Conservation (phyloP, 2,797 vertebrate genomes). For the Podarcis siculus region DNA sequence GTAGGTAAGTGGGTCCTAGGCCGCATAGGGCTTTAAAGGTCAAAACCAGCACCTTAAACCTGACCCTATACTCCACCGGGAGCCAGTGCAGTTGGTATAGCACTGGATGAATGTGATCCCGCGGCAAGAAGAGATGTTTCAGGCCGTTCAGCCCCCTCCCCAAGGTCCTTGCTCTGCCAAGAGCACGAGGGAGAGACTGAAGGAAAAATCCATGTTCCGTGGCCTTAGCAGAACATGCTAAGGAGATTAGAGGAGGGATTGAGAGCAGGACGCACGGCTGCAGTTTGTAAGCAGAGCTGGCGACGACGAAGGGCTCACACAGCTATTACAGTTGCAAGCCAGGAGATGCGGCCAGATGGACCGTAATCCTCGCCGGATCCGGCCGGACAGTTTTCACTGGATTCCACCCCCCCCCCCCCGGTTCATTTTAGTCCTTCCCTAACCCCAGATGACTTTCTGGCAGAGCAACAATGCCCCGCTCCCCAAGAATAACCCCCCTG, state of each 20-base stretch:
- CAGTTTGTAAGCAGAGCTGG: neutral
- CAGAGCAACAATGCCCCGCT: neutral
- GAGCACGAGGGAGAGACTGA: neutral
- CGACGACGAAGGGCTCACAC: neutral
- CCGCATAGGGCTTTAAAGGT: too few species aligned
- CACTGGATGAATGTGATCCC: too few species aligned
- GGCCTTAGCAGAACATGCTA: neutral
- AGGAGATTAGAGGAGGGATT: neutral
- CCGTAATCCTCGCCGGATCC: neutral
- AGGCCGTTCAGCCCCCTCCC: neutral
- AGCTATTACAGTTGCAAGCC: neutral
- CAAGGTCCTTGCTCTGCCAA: neutral
- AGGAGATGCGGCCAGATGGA: neutral
- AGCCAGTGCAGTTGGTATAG: too few species aligned
- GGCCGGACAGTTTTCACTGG: neutral
- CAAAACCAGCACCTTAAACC: too few species aligned
- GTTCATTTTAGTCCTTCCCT: neutral
- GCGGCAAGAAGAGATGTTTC: too few species aligned
- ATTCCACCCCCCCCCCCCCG: too few species aligned
- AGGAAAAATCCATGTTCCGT: neutral
- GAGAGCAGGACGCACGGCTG: neutral
- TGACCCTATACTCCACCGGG: too few species aligned
- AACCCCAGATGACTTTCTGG: neutral
- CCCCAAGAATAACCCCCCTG: neutral
- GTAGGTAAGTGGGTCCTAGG: too few species aligned